Conservation (phyloP, 2,113 vertebrate genomes). For the Salvator merianae region DNA sequence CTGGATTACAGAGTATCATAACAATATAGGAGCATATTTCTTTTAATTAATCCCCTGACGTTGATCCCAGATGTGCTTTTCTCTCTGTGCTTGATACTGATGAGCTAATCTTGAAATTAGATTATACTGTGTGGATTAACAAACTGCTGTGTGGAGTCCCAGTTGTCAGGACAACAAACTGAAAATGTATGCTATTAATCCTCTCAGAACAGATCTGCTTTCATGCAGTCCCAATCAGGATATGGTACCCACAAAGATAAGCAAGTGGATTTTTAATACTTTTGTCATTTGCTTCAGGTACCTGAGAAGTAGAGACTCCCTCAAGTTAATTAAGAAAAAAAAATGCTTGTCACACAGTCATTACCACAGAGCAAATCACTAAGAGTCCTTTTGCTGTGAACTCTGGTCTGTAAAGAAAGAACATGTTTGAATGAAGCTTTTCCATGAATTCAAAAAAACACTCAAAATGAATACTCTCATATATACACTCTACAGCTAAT, state of each 20-base stretch:
- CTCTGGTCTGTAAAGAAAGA: not conserved
- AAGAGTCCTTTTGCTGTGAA: not conserved
- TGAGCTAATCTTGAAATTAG: slow-evolving; percentile 49
- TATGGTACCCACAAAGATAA: not conserved
- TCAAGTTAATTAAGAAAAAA: not conserved
- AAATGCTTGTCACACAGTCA: slow-evolving; percentile 6
- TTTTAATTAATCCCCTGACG: not conserved
- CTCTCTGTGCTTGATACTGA: not conserved
- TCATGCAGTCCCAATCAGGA: slow-evolving; percentile 10
- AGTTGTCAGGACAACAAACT: slow-evolving; percentile 48
- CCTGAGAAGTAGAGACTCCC: not conserved
- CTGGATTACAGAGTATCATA: not conserved
- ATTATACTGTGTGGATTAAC: slow-evolving; percentile 53
- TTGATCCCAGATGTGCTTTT: slow-evolving; percentile 5
- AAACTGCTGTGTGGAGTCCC: slow-evolving; percentile 28
- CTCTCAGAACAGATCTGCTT: not conserved
- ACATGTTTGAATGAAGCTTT: not conserved
- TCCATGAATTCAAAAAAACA: not conserved
- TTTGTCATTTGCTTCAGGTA: not conserved
- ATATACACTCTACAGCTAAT: not conserved
- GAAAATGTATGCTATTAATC: slow-evolving; percentile 53
- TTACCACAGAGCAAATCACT: not conserved
- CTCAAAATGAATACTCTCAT: accelerated
- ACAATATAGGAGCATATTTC: not conserved
- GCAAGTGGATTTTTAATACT: slow-evolving; percentile 1